Base-by-base conservation (phyloP, 2,888 invertebrate genomes). In the Clanis bilineata region DNA sequence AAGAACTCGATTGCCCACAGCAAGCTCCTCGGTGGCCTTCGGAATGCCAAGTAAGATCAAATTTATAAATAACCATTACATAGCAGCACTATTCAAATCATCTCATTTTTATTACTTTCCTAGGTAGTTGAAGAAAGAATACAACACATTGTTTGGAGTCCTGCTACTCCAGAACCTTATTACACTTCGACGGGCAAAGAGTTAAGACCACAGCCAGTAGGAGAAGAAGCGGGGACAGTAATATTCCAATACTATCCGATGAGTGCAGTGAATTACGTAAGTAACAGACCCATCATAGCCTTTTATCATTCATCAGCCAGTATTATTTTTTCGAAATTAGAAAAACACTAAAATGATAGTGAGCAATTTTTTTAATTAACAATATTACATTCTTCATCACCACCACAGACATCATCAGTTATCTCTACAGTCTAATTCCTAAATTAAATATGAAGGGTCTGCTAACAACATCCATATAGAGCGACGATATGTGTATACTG, bases 11-110 rank as follows among this genome's bases (percentile, higher is more conserved):
- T 73, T 95, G 94, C 77, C 94, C 95, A 58, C 95, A 95, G 74
- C 97, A 97, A 91, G 95, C 96, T 73, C 95, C 97, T 61, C 93
- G 97, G 82, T 97, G 97, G 97, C 97, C 97, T 21, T 95, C 96
- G 47, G 97, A 97, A 92, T 97, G 97, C 87, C 97, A 97, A 93
- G 97, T 97, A 83, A 88, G 80, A 67, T 32, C 1, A 28, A 25
- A 15, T 15, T n/a, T 15, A 23, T 15, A 2, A 25, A 12, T 15
- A 41, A 36, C 9, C 12, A 36, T 36, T 1, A n/a, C n/a, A n/a
- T n/a, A n/a, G n/a, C n/a, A n/a, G n/a, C n/a, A n/a, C n/a, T n/a
- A n/a, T n/a, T n/a, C n/a, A n/a, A n/a, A n/a, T n/a, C n/a, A n/a
- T n/a, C n/a, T n/a, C n/a, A n/a, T n/a, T n/a, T 44, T 9, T 55